Conservation (phyloP, 2,888 invertebrate genomes). For the Noctua janthe region DNA sequence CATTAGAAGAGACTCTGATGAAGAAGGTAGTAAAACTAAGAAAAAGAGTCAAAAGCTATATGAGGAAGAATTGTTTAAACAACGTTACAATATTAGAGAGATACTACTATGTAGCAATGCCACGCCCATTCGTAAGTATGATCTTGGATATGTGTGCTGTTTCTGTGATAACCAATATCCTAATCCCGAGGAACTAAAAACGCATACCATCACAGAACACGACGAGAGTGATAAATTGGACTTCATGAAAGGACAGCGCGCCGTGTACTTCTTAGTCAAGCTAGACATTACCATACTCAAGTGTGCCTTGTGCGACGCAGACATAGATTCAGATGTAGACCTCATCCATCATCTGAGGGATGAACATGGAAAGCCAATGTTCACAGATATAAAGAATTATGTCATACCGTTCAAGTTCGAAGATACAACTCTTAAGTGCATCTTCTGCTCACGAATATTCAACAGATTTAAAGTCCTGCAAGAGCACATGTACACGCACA, state of each 20-base stretch:
- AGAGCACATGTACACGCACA: constrained; percentile 75
- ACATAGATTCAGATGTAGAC: constrained; percentile 42
- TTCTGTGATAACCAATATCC: constrained; percentile 73
- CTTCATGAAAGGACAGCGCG: constrained; percentile 68
- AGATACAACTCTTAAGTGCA: constrained; percentile 64
- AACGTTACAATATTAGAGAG: constrained; percentile 70
- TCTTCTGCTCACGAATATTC: constrained; percentile 65
- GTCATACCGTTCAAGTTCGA: constrained; percentile 78
- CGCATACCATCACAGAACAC: constrained; percentile 73
- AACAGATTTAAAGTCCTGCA: constrained; percentile 69
- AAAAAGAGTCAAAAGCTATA: constrained; percentile 41
- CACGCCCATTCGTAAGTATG: constrained; percentile 76
- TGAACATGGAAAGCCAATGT: constrained; percentile 53
- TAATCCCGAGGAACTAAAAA: constrained; percentile 74
- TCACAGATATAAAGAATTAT: constrained; percentile 67
- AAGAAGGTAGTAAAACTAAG: background rate
- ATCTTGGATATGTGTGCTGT: constrained; percentile 75
- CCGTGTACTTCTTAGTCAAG: constrained; percentile 72
- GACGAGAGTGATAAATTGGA: constrained; percentile 63
- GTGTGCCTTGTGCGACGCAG: constrained; percentile 51
- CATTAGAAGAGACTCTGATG: background rate
- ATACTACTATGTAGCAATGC: constrained; percentile 78
- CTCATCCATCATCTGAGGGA: constrained; percentile 46
- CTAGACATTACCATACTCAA: constrained; percentile 75
- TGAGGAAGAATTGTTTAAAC: constrained; percentile 54